Base-by-base conservation (phyloP, 2,113 vertebrate genomes). In the Charadrius vociferus region DNA sequence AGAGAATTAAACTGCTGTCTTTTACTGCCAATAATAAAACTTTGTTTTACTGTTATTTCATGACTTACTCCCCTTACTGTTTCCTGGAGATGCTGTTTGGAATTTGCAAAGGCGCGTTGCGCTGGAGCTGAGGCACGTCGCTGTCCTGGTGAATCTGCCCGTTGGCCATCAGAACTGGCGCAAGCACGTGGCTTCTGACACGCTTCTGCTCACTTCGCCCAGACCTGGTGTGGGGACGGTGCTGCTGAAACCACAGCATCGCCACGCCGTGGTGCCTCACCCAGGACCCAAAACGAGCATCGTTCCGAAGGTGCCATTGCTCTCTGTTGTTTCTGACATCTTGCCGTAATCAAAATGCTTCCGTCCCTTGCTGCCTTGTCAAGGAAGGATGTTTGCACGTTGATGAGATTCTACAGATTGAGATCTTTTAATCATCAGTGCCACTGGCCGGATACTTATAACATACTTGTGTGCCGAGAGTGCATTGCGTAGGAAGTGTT, bases 171-270 rank as follows among this genome's bases (percentile, higher is more conserved):
- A 27, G 47, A 15, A 24, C 3, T 1, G 47, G 41, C 13, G 63
- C 59, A 8, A 3, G 22, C 5, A 9, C n/a, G n/a, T 7, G 26
- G 41, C 52, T 73, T 14, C 85, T 37, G 50, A 7, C 34, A 10
- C 20, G 1, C 53, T 53, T 29, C 16, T 29, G n/a, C 41, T 55
- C 30, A 3, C 30, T 23, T 66, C 7, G 2, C 41, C 3, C 1
- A 14, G 47, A 16, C 8, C 0, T 3, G 39, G n/a, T 4, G 8
- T 15, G n/a, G 55, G 8, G 47, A n/a, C 2, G 3, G 30, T 14
- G 63, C 30, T 26, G 34, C 49, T 30, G 8, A 32, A 39, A 15
- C 55, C 39, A 1, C 23, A 4, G 34, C 27, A 0, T 34, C 10
- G 9, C 53, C 43, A 3, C 8, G 9, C 6, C 9, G 36, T 14